Evolutionary conservation across 1,140 invertebrate species (phyloP), one percentile per base, ranked within the genome.

Genomic region (Orussus abietinus): DNA sequence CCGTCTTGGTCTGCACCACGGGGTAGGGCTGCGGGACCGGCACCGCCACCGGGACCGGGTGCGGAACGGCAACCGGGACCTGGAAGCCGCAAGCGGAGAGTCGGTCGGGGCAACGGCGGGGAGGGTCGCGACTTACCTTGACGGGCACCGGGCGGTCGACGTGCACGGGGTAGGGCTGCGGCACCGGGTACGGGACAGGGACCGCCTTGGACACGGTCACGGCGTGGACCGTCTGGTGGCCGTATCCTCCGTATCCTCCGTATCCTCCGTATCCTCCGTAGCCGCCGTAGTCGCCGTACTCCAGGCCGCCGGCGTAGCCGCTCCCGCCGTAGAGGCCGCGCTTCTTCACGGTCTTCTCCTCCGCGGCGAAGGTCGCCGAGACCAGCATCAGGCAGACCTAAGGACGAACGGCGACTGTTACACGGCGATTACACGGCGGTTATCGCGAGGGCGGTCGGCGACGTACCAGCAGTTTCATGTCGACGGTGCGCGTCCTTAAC

Each of bases 401-500:
- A 11, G n/a, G n/a, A n/a, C n/a, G n/a, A n/a, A n/a, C n/a, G n/a
- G n/a, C n/a, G n/a, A n/a, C n/a, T n/a, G n/a, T n/a, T n/a, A n/a
- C n/a, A n/a, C n/a, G n/a, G n/a, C n/a, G n/a, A n/a, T n/a, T n/a
- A n/a, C n/a, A n/a, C n/a, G n/a, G n/a, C n/a, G n/a, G n/a, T n/a
- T n/a, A n/a, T n/a, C n/a, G n/a, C n/a, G n/a, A n/a, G n/a, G n/a
- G n/a, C n/a, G n/a, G n/a, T n/a, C n/a, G n/a, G n/a, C n/a, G n/a
- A 70, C 70, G 49, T 72, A 73, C 70, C 67, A 73, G 57, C 38
- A 56, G 43, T 51, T 42, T 73, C 70, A 73, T 73, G 51, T 54
- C 38, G 59, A 55, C 39, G 33, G 57, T 49, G 17, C 43, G 42
- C 20, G 26, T 48, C 53, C 56, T 60, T 55, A 32, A 45, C 43